Evolutionary conservation across 2,797 vertebrate species (phyloP).

Genomic region (Lycodopsis pacificus): DNA sequence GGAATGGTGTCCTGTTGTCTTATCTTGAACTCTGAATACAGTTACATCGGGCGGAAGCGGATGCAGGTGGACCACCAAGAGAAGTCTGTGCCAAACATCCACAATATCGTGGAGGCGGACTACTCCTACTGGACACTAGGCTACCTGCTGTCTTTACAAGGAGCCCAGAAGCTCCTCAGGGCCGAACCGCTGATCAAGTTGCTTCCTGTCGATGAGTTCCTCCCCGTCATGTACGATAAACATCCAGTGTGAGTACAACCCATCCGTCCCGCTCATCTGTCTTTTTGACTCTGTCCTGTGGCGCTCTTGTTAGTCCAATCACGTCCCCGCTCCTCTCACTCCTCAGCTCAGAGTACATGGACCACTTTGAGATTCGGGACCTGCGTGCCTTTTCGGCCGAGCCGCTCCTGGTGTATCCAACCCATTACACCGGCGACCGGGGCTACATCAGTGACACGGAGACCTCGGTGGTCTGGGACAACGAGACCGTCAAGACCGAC

Average conservation of each 20-base stretch:
- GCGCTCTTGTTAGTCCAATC: constrained; percentile 17
- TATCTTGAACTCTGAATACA: constrained; percentile 48
- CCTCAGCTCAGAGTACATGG: constrained; percentile 84
- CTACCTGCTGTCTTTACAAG: constrained; percentile 90
- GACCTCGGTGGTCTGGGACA: constrained; percentile 92
- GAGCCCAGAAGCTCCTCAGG: constrained; percentile 89
- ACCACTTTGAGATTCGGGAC: constrained; percentile 84
- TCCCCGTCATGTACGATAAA: constrained; percentile 94
- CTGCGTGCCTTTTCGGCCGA: constrained; percentile 89
- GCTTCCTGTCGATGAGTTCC: constrained; percentile 93
- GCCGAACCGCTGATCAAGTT: constrained; percentile 88
- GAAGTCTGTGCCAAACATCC: constrained; percentile 87
- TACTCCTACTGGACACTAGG: constrained; percentile 95
- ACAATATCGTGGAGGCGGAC: constrained; percentile 92
- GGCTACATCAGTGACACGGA: constrained; percentile 94
- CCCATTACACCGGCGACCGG: constrained; percentile 90
- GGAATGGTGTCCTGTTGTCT: too few species aligned
- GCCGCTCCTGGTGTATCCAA: constrained; percentile 90
- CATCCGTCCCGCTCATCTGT: background rate
- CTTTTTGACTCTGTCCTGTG: background rate
- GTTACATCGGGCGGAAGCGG: constrained; percentile 93
- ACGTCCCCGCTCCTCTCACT: constrained; percentile 9
- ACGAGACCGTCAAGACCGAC: constrained; percentile 86
- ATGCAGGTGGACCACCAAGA: constrained; percentile 93
- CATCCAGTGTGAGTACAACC: constrained; percentile 89